Percentiles rank a stretch among this genome's conserved stretches.
Conservation (phyloP, 2,888 invertebrate genomes). For the Choreutis nemorana region DNA sequence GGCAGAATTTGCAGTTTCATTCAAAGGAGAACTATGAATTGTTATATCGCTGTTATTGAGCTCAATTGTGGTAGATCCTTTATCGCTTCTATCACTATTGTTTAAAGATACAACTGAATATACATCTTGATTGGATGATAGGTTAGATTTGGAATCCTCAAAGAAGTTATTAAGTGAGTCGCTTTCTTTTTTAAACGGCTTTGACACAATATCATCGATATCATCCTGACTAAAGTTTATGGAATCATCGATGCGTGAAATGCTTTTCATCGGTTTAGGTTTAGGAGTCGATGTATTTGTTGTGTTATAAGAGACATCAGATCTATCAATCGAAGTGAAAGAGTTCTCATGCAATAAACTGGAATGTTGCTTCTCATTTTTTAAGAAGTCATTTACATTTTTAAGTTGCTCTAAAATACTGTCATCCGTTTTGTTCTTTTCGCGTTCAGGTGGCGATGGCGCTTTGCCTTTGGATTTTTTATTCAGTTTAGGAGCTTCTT, state of each 20-base stretch:
- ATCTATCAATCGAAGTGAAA: slow-evolving; percentile 22
- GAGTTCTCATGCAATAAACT: slow-evolving; percentile 37
- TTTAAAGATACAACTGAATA: slow-evolving; percentile 51
- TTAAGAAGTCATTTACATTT: slow-evolving; percentile 45
- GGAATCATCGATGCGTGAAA: slow-evolving; percentile 41
- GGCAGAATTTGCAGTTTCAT: slow-evolving; percentile 45
- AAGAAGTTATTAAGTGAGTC: slow-evolving; percentile 57
- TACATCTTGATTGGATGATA: slow-evolving; percentile 53
- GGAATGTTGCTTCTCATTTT: slow-evolving; percentile 48
- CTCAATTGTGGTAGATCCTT: slow-evolving; percentile 73
- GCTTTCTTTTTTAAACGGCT: slow-evolving; percentile 53
- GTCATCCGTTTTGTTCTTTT: slow-evolving; percentile 56
- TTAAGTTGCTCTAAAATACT: slow-evolving; percentile 52
- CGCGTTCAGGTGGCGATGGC: slow-evolving; percentile 71
- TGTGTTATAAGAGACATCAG: slow-evolving; percentile 38
- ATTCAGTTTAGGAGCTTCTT: slow-evolving; percentile 37
- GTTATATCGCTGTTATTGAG: slow-evolving; percentile 78
- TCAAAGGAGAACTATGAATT: slow-evolving; percentile 73
- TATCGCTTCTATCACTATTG: slow-evolving; percentile 57
- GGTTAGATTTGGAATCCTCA: slow-evolving; percentile 52
- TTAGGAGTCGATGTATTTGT: slow-evolving; percentile 64
- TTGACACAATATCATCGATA: slow-evolving; percentile 61
- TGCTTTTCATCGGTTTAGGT: slow-evolving; percentile 40
- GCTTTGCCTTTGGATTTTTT: slow-evolving; percentile 78
- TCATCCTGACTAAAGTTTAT: slow-evolving; percentile 59